These are phyloP conservation scores for Spilosoma lubricipeda DNA, from an alignment of 2,888 invertebrate species.

Conservation along the genomic window DNA sequence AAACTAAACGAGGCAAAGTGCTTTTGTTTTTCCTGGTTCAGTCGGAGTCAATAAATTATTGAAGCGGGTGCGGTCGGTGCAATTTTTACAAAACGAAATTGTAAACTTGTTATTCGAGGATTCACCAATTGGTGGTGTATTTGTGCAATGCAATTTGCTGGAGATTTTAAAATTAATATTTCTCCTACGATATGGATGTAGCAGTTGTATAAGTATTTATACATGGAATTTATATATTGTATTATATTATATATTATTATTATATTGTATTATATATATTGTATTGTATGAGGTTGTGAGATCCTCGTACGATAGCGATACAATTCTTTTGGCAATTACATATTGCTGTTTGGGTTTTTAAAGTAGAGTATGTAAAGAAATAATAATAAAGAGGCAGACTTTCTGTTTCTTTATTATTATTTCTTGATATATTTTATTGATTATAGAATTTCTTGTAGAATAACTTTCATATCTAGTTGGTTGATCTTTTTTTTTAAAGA, in stretches of 20 bases:
- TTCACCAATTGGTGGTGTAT: conserved; percentile 51
- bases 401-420: no score
- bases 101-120: conserved; percentile 54
- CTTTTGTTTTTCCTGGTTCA: conserved; percentile 38
- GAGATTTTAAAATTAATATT: conserved; percentile 24
- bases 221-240: no score
- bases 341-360: no score
- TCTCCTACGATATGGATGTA: no score
- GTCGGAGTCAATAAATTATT: conserved; percentile 55
- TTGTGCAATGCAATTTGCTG: conserved; percentile 45
- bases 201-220: no score
- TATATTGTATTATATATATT: no score
- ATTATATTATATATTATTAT: no score
- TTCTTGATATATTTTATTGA: no score
- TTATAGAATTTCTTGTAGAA: background rate
- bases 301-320: background rate
- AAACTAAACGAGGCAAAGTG: conserved; percentile 32
- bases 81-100: conserved; percentile 60
- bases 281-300: background rate
- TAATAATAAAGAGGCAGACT: no score
- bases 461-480: background rate
- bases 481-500: no score
- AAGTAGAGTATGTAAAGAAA: no score
- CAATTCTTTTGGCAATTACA: background rate
- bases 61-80: conserved; percentile 55